Percentiles rank a stretch among this genome's conserved stretches.
Conservation (phyloP, 2,888 invertebrate species). For the Parascotia fuliginaria region DNA sequence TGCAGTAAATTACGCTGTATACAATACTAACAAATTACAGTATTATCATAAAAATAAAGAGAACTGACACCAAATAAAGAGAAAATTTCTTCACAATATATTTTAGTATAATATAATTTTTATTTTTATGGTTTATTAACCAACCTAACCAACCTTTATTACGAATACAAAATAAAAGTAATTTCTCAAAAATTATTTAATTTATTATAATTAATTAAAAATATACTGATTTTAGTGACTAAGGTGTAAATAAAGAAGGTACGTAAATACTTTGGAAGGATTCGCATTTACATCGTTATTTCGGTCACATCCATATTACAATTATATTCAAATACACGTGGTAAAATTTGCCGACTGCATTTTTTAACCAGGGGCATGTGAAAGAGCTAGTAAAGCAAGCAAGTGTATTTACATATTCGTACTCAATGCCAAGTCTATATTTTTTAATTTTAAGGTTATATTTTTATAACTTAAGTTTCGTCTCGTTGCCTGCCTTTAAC, state of each 20-base stretch:
- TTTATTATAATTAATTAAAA: constrained; percentile 18
- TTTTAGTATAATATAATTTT: not conserved
- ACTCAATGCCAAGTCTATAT: too few relatives aligned
- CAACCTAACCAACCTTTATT: not conserved
- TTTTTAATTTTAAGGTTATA: too few relatives aligned
- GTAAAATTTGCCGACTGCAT: not conserved
- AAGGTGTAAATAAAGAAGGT: constrained; percentile 27
- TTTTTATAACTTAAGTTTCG: too few relatives aligned
- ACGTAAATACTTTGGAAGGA: constrained; percentile 41
- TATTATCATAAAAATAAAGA: too few relatives aligned
- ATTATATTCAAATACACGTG: too few relatives aligned
- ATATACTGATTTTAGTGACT: constrained; percentile 32
- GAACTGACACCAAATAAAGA: constrained; percentile 16
- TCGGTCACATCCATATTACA: constrained; percentile 41
- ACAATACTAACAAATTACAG: too few relatives aligned
- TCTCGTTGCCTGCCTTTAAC: too few relatives aligned
- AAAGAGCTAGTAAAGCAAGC: too few relatives aligned
- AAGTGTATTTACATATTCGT: too few relatives aligned
- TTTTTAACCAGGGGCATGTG: too few relatives aligned
- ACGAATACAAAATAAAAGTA: constrained; percentile 20
- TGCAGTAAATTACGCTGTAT: too few relatives aligned
- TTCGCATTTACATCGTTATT: constrained; percentile 27
- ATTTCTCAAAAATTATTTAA: constrained; percentile 29
- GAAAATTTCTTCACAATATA: constrained; percentile 14
- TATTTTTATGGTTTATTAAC: too few relatives aligned